A percentile compares a stretch with the other conserved stretches of the same genome.
Evolutionary conservation across 2,888 invertebrate species (phyloP).

Genomic region (Priocnemis perturbator): DNA sequence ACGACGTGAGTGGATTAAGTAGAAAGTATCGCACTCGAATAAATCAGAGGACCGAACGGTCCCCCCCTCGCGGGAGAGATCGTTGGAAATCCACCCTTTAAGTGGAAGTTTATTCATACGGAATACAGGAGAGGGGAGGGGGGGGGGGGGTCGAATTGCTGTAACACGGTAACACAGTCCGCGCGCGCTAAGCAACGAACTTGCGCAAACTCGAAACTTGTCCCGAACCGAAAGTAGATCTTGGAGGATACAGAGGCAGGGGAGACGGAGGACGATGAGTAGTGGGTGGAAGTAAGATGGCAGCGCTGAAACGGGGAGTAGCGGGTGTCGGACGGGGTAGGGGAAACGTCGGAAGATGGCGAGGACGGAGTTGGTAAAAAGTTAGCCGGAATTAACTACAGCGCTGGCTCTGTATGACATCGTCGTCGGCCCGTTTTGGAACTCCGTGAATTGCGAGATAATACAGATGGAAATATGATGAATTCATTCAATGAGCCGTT

Average conservation of each 20-base stretch:
- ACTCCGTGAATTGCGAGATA: constrained; percentile 32
- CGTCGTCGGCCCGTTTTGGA: constrained; percentile 15
- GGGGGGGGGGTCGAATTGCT: background rate
- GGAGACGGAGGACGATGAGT: constrained; percentile 16
- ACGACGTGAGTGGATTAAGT: constrained; percentile 78
- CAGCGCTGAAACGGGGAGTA: background rate
- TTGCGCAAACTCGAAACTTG: constrained; percentile 32
- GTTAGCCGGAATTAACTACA: constrained; percentile 38
- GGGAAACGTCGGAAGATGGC: too few species aligned
- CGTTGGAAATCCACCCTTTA: constrained; percentile 6
- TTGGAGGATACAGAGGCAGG: background rate
- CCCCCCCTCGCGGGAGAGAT: background rate
- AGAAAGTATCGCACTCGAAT: background rate
- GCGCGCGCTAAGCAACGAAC: constrained; percentile 11
- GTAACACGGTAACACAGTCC: constrained; percentile 13
- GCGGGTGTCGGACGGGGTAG: background rate
- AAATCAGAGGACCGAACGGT: constrained; percentile 1
- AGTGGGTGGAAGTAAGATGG: background rate
- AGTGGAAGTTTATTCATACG: constrained; percentile 10
- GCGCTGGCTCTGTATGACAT: constrained; percentile 13
- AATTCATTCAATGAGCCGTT: constrained; percentile 32
- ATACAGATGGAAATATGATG: constrained; percentile 19
- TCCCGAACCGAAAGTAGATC: constrained; percentile 12
- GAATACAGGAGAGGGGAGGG: constrained; percentile 17
- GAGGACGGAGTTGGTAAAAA: constrained; percentile 32